phyloP scores from a whole-genome alignment of 53 echinoderm and acorn worm species.

The Crossaster papposus region DNA sequence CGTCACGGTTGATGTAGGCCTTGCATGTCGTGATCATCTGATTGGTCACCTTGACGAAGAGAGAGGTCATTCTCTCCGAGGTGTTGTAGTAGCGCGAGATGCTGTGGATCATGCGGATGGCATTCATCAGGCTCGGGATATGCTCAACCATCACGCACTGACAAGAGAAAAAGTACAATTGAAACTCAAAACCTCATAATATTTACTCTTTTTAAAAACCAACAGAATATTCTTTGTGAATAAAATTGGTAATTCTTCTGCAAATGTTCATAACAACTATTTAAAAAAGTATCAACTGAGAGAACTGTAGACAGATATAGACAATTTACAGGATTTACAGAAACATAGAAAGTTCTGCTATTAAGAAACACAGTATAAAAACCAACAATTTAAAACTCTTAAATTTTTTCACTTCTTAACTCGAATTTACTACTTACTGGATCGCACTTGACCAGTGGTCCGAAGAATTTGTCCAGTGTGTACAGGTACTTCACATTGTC shows the following conservation, averaged over 20 bases:
- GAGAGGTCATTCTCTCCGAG: conserved; percentile 98
- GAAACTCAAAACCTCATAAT: too few species aligned
- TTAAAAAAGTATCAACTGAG: too few species aligned
- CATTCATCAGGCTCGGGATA: conserved; percentile 97
- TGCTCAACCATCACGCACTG: conserved; percentile 94
- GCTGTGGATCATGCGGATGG: conserved; percentile 99
- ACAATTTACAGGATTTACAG: too few species aligned
- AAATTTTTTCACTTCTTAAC: too few species aligned
- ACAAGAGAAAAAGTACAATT: background rate
- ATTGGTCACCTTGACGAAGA: conserved; percentile 98
- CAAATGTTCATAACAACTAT: too few species aligned
- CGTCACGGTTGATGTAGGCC: conserved; percentile 91
- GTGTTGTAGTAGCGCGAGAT: conserved; percentile 98
- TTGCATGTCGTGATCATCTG: conserved; percentile 99
- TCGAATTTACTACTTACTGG: conserved; percentile 73
- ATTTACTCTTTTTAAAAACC: background rate
- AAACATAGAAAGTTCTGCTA: too few species aligned
- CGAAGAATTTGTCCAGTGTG: conserved; percentile 99
- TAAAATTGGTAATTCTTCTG: too few species aligned
- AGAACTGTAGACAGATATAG: too few species aligned
- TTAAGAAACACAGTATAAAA: background rate
- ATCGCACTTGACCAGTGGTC: conserved; percentile 97
- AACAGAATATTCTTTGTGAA: background rate
- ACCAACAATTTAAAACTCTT: too few species aligned
- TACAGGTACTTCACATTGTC: conserved; percentile 99